phyloP scores from a whole-genome alignment of 2,797 vertebrate genomes.

The Craterocephalus amniculus region DNA sequence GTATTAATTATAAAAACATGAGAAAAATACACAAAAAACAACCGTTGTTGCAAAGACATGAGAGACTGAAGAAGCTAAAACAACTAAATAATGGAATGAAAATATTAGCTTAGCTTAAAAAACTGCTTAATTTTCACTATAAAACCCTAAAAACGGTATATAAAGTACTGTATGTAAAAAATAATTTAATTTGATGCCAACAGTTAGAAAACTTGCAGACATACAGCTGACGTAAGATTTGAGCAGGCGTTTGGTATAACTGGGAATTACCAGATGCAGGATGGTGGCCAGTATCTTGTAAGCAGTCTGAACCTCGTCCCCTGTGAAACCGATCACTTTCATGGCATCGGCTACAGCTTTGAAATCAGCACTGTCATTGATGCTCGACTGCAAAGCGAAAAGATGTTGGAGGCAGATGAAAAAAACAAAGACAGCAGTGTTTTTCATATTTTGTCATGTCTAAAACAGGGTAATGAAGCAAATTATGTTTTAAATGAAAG shows the following conservation, averaged over 20 bases:
- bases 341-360: slow-evolving; percentile 96
- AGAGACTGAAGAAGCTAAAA: no score
- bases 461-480: background rate
- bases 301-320: slow-evolving; percentile 94
- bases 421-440: background rate
- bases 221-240: slow-evolving; percentile 4
- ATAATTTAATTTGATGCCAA: no score
- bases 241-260: slow-evolving; percentile 11
- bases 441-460: background rate
- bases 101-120: no score
- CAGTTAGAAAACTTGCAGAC: no score
- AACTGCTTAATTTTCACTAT: no score
- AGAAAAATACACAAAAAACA: no score
- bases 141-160: no score
- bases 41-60: no score
- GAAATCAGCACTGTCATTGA: slow-evolving; percentile 92
- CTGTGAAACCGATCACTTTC: slow-evolving; percentile 97
- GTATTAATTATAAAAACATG: background rate
- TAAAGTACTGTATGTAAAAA: no score
- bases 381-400: slow-evolving; percentile 83
- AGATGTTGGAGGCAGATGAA: slow-evolving; percentile 3
- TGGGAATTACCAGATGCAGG: slow-evolving; percentile 90
- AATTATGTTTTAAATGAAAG: slow-evolving; percentile 15
- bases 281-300: slow-evolving; percentile 96
- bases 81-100: no score